Base-by-base conservation (phyloP, 2,113 vertebrate species). In the Plestiodon gilberti region DNA sequence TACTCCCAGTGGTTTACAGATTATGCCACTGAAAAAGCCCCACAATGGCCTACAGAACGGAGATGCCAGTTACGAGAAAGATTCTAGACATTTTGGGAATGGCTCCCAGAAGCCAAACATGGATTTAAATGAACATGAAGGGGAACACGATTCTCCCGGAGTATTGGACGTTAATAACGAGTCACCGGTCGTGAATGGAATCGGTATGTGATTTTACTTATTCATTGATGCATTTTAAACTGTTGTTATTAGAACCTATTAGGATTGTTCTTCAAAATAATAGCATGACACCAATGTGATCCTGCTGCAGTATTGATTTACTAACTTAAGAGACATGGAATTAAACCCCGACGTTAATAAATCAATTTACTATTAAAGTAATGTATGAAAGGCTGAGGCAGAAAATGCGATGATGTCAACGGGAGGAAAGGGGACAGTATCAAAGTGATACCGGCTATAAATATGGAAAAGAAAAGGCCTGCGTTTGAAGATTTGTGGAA, bases 11-110 rank as follows among this genome's bases (percentile, higher is more conserved):
- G 98, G 96, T n/a, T 94, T 98, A 89, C 98, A 98, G 88, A 98
- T 98, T 86, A 96, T 97, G 94, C 96, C 98, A 13, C 88, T 97
- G 92, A 98, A 97, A 91, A 97, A 98, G 94, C 91, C 97, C 18
- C 97, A 98, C 22, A 98, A 97, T 4, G 97, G 98, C 88, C 83
- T 98, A 67, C 97, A 98, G 88, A 99, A 99, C 1, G 98, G 98
- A 89, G 98, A 98, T 1, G 79, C 94, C 2, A 62, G 76, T 80
- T 96, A 95, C 0, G 96, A 97, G 83, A 97, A 96, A 87, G 97
- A 98, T 0, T 95, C 97, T 69, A 88, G 96, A 64, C 92, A 96
- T 90, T 98, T 98, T 95, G 97, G 97, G 92, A 95, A 97, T 3
- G 97, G 96, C 88, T 96, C 98, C 35, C 96, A 96, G 89, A 95